Percentiles rank a stretch among this genome's conserved stretches.
Evolutionary conservation across 1,140 invertebrate species (phyloP).

Genomic region (Anagrus nilaparvatae): DNA sequence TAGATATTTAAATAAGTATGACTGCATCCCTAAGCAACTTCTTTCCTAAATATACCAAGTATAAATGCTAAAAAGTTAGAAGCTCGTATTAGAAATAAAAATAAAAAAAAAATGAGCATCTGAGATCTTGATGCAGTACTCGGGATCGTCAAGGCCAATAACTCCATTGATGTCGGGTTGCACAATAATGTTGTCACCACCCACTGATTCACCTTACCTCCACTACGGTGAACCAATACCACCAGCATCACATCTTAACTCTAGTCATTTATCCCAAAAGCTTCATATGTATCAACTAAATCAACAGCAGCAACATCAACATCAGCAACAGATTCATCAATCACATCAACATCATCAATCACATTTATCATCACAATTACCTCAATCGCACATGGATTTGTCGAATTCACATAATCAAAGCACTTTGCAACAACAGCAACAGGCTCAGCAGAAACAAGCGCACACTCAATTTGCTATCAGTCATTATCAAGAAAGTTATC

Average conservation of each 20-base stretch:
- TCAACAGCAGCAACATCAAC: conserved; percentile 24
- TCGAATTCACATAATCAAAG: conserved; percentile 28
- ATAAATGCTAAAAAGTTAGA: too few species aligned
- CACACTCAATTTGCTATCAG: conserved; percentile 29
- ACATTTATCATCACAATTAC: too few species aligned
- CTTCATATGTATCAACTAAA: conserved; percentile 35
- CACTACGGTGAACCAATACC: conserved; percentile 40
- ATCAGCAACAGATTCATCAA: neutral
- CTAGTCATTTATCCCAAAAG: conserved; percentile 43
- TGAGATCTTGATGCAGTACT: conserved; percentile 26
- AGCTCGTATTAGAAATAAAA: too few species aligned
- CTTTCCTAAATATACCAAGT: too few species aligned
- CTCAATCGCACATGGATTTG: too few species aligned
- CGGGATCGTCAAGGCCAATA: conserved; percentile 39
- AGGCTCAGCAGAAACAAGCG: conserved; percentile 34
- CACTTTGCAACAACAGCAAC: conserved; percentile 26
- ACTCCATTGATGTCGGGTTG: conserved; percentile 41
- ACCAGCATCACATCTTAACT: conserved; percentile 39
- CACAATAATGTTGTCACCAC: conserved; percentile 35
- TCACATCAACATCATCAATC: neutral
- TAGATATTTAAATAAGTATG: too few species aligned
- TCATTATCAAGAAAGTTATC: conserved; percentile 41
- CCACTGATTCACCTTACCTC: conserved; percentile 40
- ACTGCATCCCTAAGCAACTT: too few species aligned
- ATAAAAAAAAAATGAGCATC: too few species aligned